Evolutionary conservation across 2,797 vertebrate species (phyloP).

Genomic region (Apogon hyalosoma): DNA sequence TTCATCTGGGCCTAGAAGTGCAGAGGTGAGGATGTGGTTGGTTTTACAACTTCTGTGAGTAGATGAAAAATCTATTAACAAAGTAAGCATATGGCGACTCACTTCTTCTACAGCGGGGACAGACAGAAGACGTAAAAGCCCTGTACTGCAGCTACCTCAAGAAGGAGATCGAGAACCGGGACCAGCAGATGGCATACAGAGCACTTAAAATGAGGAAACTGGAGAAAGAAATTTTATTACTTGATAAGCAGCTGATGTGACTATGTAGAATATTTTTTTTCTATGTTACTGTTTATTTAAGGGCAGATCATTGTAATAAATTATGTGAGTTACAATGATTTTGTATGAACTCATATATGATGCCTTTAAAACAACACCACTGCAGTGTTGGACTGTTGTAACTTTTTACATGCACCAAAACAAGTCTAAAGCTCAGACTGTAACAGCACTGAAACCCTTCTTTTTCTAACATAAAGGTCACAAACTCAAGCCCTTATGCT

Average conservation of each 20-base stretch:
- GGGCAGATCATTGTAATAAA: background rate
- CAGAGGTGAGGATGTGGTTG: constrained; percentile 50
- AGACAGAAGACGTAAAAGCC: constrained; percentile 57
- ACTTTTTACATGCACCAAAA: background rate
- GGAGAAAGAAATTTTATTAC: constrained; percentile 74
- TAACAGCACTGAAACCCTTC: background rate
- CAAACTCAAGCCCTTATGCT: background rate
- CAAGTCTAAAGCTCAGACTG: background rate
- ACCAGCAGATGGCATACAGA: constrained; percentile 77
- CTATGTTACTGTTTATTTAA: constrained; percentile 9
- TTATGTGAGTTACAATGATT: background rate
- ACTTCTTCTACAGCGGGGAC: constrained; percentile 46
- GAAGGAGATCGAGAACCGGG: constrained; percentile 76
- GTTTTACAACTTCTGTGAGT: background rate
- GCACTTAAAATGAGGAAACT: constrained; percentile 77
- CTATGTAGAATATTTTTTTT: background rate
- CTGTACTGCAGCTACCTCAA: constrained; percentile 74
- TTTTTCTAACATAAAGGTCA: background rate
- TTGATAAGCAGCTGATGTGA: constrained; percentile 74
- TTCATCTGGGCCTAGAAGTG: background rate
- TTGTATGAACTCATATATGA: background rate
- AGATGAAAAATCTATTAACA: background rate
- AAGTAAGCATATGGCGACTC: background rate
- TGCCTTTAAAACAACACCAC: background rate
- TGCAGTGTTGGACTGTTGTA: background rate